Percentiles rank a stretch among this genome's conserved stretches.
These are phyloP conservation scores for Zeuzera pyrina DNA, from an alignment of 2,888 invertebrate species.

Conservation along the genomic window DNA sequence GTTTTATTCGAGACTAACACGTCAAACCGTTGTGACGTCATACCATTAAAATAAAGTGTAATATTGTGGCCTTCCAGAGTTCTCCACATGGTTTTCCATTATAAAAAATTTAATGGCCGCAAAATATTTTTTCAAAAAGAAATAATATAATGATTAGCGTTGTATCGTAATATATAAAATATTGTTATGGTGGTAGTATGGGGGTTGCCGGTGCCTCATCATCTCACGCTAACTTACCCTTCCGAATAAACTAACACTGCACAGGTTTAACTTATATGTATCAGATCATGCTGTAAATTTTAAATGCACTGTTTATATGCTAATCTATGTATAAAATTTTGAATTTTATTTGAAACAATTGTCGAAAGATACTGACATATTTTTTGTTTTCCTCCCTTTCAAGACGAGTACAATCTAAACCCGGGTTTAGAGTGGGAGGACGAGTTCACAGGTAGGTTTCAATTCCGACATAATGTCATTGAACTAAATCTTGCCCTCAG, in stretches of 20 bases:
- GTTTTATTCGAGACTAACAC: conserved; percentile 21
- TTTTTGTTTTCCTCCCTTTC: conserved; percentile 78
- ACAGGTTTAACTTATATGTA: conserved; percentile 51
- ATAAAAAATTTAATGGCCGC: conserved; percentile 35
- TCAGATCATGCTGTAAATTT: conserved; percentile 60
- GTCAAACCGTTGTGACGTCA: conserved; percentile 17
- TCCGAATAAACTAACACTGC: conserved; percentile 67
- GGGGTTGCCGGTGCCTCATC: conserved; percentile 62
- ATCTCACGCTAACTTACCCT: conserved; percentile 65
- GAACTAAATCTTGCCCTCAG: conserved; percentile 60
- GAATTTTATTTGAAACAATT: conserved; percentile 46
- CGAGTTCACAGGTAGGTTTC: conserved; percentile 98
- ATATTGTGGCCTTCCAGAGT: conserved; percentile 68
- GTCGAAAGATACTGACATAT: conserved; percentile 72
- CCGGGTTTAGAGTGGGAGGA: conserved; percentile 99
- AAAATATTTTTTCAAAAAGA: conserved; percentile 26
- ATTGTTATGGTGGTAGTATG: conserved; percentile 62
- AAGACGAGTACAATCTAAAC: conserved; percentile 99
- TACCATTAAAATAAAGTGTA: conserved; percentile 27
- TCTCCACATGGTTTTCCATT: conserved; percentile 59
- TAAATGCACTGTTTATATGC: conserved; percentile 59
- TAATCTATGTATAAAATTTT: conserved; percentile 60
- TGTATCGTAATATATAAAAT: conserved; percentile 47
- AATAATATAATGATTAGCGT: conserved; percentile 31
- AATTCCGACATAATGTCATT: conserved; percentile 57